Base-by-base conservation (phyloP, 2,113 vertebrate species). In the Pheucticus melanocephalus region DNA sequence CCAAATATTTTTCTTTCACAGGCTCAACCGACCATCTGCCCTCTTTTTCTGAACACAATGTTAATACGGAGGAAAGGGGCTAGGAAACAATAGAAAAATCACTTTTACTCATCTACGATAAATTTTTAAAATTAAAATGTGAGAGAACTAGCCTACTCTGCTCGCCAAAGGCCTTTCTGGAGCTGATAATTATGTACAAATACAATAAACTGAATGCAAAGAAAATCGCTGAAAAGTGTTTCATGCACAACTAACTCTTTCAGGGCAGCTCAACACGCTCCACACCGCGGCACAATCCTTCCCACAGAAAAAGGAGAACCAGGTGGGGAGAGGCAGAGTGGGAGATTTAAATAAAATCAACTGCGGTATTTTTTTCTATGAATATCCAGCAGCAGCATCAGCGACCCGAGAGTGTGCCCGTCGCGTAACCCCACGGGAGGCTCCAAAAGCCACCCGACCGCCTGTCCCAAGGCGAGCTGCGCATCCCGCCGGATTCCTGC, bases 291-390 rank as follows among this genome's bases (percentile, higher is more conserved):
- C 45, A 44, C 45, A 60, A 24, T 12, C 15, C 64, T 70, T 70
- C 54, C 45, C 76, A 17, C 0, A 20, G 37, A 33, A n/a, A 54
- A 65, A 24, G 7, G 68, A 39, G 64, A 39, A 5, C 28, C 9
- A 13, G 35, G 4, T 18, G 27, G 22, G n/a, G 50, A 35, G 6
- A 28, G 8, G 59, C 8, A 27, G 27, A 21, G 6, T 5, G 25
- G 2, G 3, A 50, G 18, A 72, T 33, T 30, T 35, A 47, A 57
- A 65, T 9, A 11, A 86, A 57, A 24, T 4, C 2, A 86, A 17
- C 71, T 1, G 44, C 35, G 8, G 24, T 47, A 5, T 44, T 42
- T 33, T 25, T 17, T 25, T 7, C 0, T 9, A 2, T 3, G 59
- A 56, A 65, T 12, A 42, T 73, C 22, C 69, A 70, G 30, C 25